phyloP scores from a whole-genome alignment of 2,888 invertebrate genomes.

The Troides aeacus region DNA sequence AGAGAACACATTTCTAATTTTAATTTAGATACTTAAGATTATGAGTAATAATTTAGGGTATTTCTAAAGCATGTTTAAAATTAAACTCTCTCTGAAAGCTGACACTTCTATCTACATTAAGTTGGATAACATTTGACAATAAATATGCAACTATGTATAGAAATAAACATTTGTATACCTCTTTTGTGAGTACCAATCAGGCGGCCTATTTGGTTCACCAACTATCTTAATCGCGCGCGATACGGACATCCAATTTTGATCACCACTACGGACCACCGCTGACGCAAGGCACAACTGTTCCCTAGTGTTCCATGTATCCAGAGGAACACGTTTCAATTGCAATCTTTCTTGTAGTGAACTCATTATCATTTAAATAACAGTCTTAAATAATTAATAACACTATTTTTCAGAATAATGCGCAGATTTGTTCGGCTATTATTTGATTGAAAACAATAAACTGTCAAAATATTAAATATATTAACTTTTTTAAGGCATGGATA shows the following conservation, averaged over 20 bases:
- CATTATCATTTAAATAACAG: slow-evolving; percentile 46
- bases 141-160: no score
- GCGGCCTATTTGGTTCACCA: slow-evolving; percentile 86
- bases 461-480: neutral
- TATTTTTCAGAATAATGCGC: neutral
- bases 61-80: no score
- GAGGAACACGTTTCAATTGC: slow-evolving; percentile 83
- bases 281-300: slow-evolving; percentile 93
- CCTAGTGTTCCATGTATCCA: slow-evolving; percentile 91
- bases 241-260: slow-evolving; percentile 95
- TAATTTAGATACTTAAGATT: no score
- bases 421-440: neutral
- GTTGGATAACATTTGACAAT: no score
- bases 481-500: neutral
- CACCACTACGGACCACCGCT: slow-evolving; percentile 90
- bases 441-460: slow-evolving; percentile 1
- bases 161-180: slow-evolving; percentile 44
- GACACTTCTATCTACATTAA: no score
- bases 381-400: neutral
- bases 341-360: slow-evolving; percentile 71
- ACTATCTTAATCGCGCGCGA: slow-evolving; percentile 89
- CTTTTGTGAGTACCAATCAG: slow-evolving; percentile 93
- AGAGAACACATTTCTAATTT: no score
- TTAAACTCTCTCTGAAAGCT: no score
- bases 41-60: no score